These are phyloP conservation scores for Melinopterus prodromus DNA, from an alignment of 2,888 invertebrate species.

Conservation along the genomic window DNA sequence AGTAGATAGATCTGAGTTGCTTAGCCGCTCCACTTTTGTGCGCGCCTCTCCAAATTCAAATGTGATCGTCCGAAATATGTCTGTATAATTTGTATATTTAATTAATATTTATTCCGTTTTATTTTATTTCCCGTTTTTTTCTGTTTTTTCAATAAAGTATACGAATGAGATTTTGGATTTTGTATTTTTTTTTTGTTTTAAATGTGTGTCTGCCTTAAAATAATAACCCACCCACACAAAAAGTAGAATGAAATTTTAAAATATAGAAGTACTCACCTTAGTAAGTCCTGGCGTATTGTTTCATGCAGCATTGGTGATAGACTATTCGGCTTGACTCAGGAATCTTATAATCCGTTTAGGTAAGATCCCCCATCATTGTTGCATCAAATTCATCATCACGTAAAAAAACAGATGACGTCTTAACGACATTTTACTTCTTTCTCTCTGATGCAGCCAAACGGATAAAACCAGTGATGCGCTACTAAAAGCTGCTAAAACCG, in stretches of 20 bases:
- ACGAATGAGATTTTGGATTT: not conserved
- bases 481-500: constrained; percentile 83
- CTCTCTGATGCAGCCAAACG: constrained; percentile 74
- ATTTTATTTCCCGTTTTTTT: not conserved
- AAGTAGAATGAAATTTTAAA: not conserved
- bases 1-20: constrained; percentile 27
- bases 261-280: not conserved
- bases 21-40: too few species aligned
- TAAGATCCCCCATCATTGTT: constrained; percentile 53
- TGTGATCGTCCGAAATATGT: not conserved
- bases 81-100: not conserved
- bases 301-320: constrained; percentile 85
- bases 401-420: not conserved
- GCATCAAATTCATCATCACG: constrained; percentile 10
- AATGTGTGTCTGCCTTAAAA: not conserved
- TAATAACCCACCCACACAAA: not conserved
- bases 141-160: constrained; percentile 8
- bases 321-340: constrained; percentile 82
- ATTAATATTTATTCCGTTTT: constrained; percentile 9
- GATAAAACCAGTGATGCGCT: constrained; percentile 85
- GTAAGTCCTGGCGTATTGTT: constrained; percentile 52
- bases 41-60: not conserved
- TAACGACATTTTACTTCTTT: constrained; percentile 33
- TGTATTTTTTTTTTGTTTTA: not conserved
- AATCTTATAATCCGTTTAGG: constrained; percentile 76